Evolutionary conservation across 2,113 vertebrate genomes (phyloP), one percentile per base, ranked within the genome.

Genomic region (Rhinoderma darwinii): DNA sequence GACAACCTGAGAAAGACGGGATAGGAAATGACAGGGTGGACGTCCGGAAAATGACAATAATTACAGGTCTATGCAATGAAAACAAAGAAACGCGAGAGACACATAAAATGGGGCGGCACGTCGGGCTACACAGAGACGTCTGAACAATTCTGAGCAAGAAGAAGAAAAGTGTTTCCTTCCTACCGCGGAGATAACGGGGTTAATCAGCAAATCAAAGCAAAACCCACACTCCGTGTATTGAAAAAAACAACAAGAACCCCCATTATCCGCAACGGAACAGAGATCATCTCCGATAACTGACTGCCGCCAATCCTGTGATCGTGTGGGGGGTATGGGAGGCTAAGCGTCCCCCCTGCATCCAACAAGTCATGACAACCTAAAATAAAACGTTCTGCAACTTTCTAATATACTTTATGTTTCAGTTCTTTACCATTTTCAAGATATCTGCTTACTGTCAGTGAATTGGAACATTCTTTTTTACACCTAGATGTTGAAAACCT

Each of bases 81-180:
- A 75, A 87, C 79, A 87, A 61, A 82, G 59, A 15, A 63, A 82
- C 61, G 66, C 81, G 30, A 86, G 85, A 82, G 81, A 81, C 50
- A 74, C 37, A 82, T 81, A 86, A 82, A 70, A 80, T 35, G 85
- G 39, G 11, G 6, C 3, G 43, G 32, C 18, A n/a, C 70, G 37
- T 47, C 22, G 66, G 35, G 85, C 41, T 30, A 66, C 17, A 35
- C 25, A 15, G 47, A 56, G 85, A 73, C 59, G 50, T 80, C 79
- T 37, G 41, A 82, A 87, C 78, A 75, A 87, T 82, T n/a, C 86
- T 82, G 78, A 61, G 78, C 81, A 35, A 8, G 68, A 84, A 43
- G 51, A 84, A 76, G 51, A 87, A 63, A 44, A 61, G 39, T 27
- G 54, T 4, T 82, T 81, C 86, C 79, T 87, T 87, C 86, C 86